Base-by-base conservation (phyloP, 2,797 vertebrate species). In the Cynodonichthys magdalenae region DNA sequence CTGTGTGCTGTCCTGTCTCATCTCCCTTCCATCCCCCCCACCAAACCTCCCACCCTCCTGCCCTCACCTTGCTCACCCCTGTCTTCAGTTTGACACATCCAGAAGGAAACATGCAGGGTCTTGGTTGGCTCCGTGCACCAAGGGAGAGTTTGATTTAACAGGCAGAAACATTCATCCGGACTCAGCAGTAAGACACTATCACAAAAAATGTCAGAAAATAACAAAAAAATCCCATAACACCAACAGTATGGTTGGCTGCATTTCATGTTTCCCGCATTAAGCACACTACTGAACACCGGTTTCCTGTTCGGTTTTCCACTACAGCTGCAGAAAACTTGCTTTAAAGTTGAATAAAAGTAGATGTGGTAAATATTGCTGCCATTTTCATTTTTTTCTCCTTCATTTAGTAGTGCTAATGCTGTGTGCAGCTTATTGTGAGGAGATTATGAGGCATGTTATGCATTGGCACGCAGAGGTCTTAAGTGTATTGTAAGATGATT, bases 81-180 rank as follows among this genome's bases (percentile, higher is more conserved):
- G 83, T 85, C 88, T 87, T 56, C 53, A 19, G 45, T 74, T 87
- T 91, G 87, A 91, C 90, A 89, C 82, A 86, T 86, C 72, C 52
- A 54, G 74, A 42, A 85, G 82, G 83, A 90, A 91, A 87, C 85
- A 89, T 71, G 80, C 80, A 63, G 82, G 83, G 75, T 78, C 70
- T 80, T 42, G n/a, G 71, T 83, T 64, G 66, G 74, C 85, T 85
- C 80, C 46, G 66, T 66, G 75, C 77, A 80, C 71, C 27, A 27
- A 83, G 69, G 69, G 66, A 56, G 60, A 77, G 34, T 81, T 87
- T 82, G 77, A 80, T 82, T 85, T 86, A 80, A 81, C 79, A 68
- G 77, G 64, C 64, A 71, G 80, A 84, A 72, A 72, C 73, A 76
- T 82, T 71, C 55, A 36, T 68, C 77, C 36, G 20, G 80, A 63